These are phyloP conservation scores for Uria lomvia DNA, from an alignment of 2,113 vertebrate species.

Conservation along the genomic window DNA sequence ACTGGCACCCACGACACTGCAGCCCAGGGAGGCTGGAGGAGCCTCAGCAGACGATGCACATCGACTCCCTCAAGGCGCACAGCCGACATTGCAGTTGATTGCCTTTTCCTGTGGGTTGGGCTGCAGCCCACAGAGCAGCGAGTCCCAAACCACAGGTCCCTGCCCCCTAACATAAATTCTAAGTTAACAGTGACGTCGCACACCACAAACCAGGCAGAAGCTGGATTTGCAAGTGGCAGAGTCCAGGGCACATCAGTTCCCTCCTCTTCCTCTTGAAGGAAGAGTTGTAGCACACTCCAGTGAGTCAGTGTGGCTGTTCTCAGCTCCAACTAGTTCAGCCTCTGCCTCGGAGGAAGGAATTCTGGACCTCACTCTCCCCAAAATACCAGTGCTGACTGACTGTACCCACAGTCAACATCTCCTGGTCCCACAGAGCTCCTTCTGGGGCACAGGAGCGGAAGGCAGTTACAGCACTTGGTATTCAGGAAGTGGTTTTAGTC, in stretches of 20 bases:
- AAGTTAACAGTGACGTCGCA: neutral
- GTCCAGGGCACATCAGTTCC: neutral
- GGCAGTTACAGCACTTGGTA: neutral
- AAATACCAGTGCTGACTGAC: neutral
- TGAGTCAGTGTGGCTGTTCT: fast-evolving
- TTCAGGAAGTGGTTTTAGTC: neutral
- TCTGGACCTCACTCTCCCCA: neutral
- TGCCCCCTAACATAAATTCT: neutral
- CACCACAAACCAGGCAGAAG: fast-evolving
- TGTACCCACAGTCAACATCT: neutral
- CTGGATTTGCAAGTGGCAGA: neutral
- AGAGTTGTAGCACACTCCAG: neutral
- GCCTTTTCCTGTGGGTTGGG: neutral
- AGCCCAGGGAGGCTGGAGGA: neutral
- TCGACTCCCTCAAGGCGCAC: too few species aligned
- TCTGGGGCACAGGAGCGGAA: neutral
- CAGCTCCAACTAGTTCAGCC: neutral
- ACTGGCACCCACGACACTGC: fast-evolving
- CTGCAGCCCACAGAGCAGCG: neutral
- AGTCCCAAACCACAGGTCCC: neutral
- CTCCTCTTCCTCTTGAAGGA: neutral
- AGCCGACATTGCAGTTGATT: neutral
- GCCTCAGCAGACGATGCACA: neutral
- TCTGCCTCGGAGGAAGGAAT: neutral
- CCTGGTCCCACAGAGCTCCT: neutral